These are phyloP conservation scores for Agraylea sexmaculata DNA, from an alignment of 1,140 invertebrate genomes.

Conservation along the genomic window DNA sequence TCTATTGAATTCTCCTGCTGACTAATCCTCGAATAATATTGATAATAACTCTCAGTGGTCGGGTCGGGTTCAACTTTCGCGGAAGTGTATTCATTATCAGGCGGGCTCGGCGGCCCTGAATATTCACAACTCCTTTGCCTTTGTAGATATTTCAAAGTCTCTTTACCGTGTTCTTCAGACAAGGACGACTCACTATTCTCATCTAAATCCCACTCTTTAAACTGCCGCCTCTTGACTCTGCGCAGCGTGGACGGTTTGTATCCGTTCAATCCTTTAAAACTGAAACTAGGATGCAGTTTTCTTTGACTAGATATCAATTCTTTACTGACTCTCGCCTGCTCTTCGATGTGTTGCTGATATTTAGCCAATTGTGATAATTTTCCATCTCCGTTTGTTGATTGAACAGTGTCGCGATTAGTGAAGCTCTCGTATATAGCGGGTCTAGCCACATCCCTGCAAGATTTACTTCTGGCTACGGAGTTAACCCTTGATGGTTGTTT, in stretches of 20 bases:
- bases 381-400: constrained; percentile 29
- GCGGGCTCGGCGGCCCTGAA: constrained; percentile 11
- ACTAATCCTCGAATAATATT: constrained; percentile 39
- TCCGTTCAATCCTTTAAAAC: constrained; percentile 46
- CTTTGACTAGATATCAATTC: constrained; percentile 32
- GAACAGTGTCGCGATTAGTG: constrained; percentile 26
- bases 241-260: constrained; percentile 43
- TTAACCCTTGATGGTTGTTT: constrained; percentile 26
- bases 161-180: constrained; percentile 29
- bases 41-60: constrained; percentile 38
- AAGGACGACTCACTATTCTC: constrained; percentile 32
- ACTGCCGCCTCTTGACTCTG: constrained; percentile 38
- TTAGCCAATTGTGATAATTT: constrained; percentile 45
- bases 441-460: constrained; percentile 35
- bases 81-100: constrained; percentile 18
- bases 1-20: constrained; percentile 32
- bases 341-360: constrained; percentile 47
- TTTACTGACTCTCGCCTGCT: constrained; percentile 39
- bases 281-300: constrained; percentile 39
- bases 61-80: constrained; percentile 33
- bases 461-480: constrained; percentile 38
- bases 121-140: constrained; percentile 34
- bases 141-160: constrained; percentile 38
- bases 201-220: constrained; percentile 43
- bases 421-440: constrained; percentile 20